Evolutionary conservation across 2,113 vertebrate genomes (phyloP).

Genomic region (Leuciscus idus): DNA sequence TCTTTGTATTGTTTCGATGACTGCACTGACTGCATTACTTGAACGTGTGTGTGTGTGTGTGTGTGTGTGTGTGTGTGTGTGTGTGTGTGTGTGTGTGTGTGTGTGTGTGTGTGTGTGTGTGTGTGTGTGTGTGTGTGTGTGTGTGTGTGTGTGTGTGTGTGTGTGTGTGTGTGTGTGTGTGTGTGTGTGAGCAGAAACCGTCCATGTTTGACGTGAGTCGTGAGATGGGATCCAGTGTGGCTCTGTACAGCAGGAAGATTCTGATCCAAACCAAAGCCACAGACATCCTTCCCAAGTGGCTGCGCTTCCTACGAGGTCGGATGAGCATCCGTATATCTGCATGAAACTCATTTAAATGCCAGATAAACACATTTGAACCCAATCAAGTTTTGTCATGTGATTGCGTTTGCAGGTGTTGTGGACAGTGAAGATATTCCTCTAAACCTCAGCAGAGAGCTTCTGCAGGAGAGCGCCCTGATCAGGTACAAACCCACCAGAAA

Average conservation of each 20-base stretch:
- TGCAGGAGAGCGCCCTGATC: constrained; percentile 94
- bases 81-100: constrained; percentile 17
- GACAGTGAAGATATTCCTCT: constrained; percentile 98
- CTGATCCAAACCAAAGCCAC: constrained; percentile 94
- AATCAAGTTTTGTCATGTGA: neutral
- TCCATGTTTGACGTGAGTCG: constrained; percentile 96
- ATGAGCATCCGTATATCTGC: neutral
- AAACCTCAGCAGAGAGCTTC: constrained; percentile 95
- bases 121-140: neutral
- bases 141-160: constrained; percentile 5
- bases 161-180: too few species aligned
- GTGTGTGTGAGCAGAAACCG: constrained; percentile 81
- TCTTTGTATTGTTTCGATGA: neutral
- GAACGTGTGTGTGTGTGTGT: neutral
- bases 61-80: too few species aligned
- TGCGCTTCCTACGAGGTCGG: constrained; percentile 91
- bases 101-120: neutral
- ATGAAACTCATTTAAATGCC: neutral
- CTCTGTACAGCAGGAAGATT: constrained; percentile 94
- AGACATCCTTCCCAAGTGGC: constrained; percentile 94
- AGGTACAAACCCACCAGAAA: constrained; percentile 73
- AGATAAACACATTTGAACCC: neutral
- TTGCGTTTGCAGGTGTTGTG: constrained; percentile 84
- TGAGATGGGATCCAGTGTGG: constrained; percentile 88
- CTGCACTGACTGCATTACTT: neutral